Base-by-base conservation (phyloP, 37 sponge, comb jelly and placozoan species). In the Spongia lamella region DNA sequence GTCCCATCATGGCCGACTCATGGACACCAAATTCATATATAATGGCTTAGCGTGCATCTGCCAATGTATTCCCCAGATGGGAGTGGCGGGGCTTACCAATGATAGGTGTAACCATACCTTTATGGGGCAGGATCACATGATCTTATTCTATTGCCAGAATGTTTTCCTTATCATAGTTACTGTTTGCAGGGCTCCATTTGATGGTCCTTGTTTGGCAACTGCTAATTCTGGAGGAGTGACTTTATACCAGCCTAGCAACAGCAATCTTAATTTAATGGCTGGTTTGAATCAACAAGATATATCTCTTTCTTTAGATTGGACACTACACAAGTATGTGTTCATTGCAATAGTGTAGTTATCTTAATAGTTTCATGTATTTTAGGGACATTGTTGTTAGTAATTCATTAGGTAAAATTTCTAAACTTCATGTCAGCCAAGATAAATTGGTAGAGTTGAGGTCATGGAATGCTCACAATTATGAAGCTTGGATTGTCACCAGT, bases 381-480 rank as follows among this genome's bases (percentile, higher is more conserved):
- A 20, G 22, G 3, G 1, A 5, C 21, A 54, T 90, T 0, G 83
- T 75, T 1, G 72, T 70, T n/a, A 90, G 91, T 61, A 78, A 81
- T 60, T 82, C 83, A 38, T 43, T 19, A 39, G 87, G 87, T 2
- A 32, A 30, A n/a, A 27, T 80, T 1, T 60, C 40, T 26, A 17
- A 76, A 38, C 32, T 86, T 3, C 33, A 66, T 19, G 4, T 76
- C 15, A 38, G 40, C 17, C 39, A 11, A 31, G 61, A 61, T 35
- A 22, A 33, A 4, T 55, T 37, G 49, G 32, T 63, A 9, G 3
- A n/a, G 15, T 26, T 22, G 29, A 25, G 66, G 11, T 47, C 59
- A 20, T 92, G 88, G 90, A 86, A 63, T 30, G 96, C 87, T 27
- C 96, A 96, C 38, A 61, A 38, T 19, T 89, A 49, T 70, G 96